These are phyloP conservation scores for Dasypus novemcinctus DNA, from an alignment of 2,113 vertebrate species.

Conservation along the genomic window DNA sequence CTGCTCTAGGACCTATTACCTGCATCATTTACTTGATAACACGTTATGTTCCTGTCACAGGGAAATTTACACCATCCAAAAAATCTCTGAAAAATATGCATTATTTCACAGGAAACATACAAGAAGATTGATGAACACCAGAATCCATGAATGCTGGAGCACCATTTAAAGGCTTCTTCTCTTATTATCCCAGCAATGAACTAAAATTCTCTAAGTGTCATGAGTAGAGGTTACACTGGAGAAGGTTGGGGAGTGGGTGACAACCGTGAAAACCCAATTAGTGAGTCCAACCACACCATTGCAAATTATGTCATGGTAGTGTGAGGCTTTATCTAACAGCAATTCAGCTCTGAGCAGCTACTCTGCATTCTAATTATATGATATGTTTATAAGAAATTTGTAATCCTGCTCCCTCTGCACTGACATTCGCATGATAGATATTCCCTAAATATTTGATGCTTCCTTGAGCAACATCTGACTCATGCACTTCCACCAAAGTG, in stretches of 20 bases:
- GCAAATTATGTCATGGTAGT: neutral
- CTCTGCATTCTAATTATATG: neutral
- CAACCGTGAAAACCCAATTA: neutral
- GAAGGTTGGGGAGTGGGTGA: neutral
- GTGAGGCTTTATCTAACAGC: neutral
- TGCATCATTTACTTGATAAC: neutral
- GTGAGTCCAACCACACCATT: neutral
- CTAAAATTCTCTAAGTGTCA: neutral
- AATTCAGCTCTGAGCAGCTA: neutral
- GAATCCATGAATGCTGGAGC: neutral
- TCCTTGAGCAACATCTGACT: neutral
- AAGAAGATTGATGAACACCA: neutral
- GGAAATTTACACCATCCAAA: neutral
- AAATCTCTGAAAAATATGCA: neutral
- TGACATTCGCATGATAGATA: neutral
- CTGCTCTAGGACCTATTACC: neutral
- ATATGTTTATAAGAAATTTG: neutral
- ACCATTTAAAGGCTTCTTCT: neutral
- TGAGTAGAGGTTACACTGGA: neutral
- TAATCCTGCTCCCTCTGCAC: neutral
- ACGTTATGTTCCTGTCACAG: neutral
- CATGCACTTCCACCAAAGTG: neutral
- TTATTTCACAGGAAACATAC: neutral
- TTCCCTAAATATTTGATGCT: neutral
- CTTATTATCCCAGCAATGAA: neutral